Base-by-base conservation (phyloP, 2,888 invertebrate species). In the Petrolisthes cinctipes region DNA sequence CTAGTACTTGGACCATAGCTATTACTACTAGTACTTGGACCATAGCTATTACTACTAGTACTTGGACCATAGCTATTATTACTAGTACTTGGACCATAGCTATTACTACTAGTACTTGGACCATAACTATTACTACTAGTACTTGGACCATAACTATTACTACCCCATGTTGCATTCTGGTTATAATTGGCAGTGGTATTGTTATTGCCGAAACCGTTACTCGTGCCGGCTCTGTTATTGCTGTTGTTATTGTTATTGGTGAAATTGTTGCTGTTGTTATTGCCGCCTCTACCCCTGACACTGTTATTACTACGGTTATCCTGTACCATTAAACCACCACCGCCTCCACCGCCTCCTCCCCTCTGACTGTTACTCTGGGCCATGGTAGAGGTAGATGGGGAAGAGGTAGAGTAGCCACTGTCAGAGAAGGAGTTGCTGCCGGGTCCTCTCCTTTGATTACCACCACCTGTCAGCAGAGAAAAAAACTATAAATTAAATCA, bases 361-460 rank as follows among this genome's bases (percentile, higher is more conserved):
- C 71, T 79, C 14, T 23, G 53, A 20, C 71, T 61, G 80, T 80
- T 80, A n/a, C 37, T 80, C 1, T 61, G 54, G 81, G 54, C 81
- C 73, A 71, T 53, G 20, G 68, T 79, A 9, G 71, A 4, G 53
- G 20, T 51, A 54, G 85, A n/a, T 4, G 51, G n/a, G 68, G 20
- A 20, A 5, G 80, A 53, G 20, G 86, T 73, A 23, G 56, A 68
- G 73, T 86, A 81, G 14, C 81, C 86, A 23, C 86, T 86, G 81
- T 86, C 73, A 4, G 53, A 37, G 20, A 57, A 71, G 20, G 80
- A 17, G 71, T 71, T 71, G 71, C 71, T 61, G 61, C 61, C 61
- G 1, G 73, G 37, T 37, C 17, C 66, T 14, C 66, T 11, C 17
- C 66, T 3, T 17, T 1, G 66, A 11, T 66, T 11, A 66, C 17